phyloP scores from a whole-genome alignment of 2,797 vertebrate genomes.

The Danio jaintianensis region DNA sequence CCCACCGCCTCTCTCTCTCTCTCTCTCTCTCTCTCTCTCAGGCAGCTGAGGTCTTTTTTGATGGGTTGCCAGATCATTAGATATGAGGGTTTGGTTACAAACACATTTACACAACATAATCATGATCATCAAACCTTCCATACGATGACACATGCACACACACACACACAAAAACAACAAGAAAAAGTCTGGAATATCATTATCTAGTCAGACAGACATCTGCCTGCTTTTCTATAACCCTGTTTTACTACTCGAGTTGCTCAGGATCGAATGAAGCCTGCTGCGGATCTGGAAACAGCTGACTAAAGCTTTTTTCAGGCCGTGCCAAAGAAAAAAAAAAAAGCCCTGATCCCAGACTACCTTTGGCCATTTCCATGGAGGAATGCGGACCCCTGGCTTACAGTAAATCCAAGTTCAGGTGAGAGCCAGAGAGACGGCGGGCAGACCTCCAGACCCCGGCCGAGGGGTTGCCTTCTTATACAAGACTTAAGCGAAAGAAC shows the following conservation, averaged over 20 bases:
- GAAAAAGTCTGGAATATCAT: slow-evolving; percentile 46
- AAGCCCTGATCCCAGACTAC: slow-evolving; percentile 44
- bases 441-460: slow-evolving; percentile 41
- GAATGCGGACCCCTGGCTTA: slow-evolving; percentile 44
- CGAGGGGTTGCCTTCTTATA: slow-evolving; percentile 37
- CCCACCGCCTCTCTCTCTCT: slow-evolving; percentile 70
- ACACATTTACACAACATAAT: slow-evolving; percentile 75
- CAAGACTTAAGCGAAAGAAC: background rate
- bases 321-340: slow-evolving; percentile 34
- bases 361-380: slow-evolving; percentile 20
- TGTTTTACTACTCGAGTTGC: slow-evolving; percentile 17
- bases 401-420: slow-evolving; percentile 40
- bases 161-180: slow-evolving; percentile 44
- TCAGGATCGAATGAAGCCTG: slow-evolving; percentile 42
- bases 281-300: slow-evolving; percentile 50
- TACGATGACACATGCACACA: slow-evolving; percentile 62
- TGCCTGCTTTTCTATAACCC: slow-evolving; percentile 44
- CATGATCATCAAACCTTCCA: slow-evolving; percentile 62
- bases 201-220: slow-evolving; percentile 44
- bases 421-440: slow-evolving; percentile 39
- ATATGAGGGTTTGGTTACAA: slow-evolving; percentile 74
- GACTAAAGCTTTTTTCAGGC: slow-evolving; percentile 48
- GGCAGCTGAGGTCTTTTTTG: slow-evolving; percentile 68
- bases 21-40: slow-evolving; percentile 56
- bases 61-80: slow-evolving; percentile 73